Conservation (phyloP, 1,140 invertebrate genomes). For the Lucilia sericata region DNA sequence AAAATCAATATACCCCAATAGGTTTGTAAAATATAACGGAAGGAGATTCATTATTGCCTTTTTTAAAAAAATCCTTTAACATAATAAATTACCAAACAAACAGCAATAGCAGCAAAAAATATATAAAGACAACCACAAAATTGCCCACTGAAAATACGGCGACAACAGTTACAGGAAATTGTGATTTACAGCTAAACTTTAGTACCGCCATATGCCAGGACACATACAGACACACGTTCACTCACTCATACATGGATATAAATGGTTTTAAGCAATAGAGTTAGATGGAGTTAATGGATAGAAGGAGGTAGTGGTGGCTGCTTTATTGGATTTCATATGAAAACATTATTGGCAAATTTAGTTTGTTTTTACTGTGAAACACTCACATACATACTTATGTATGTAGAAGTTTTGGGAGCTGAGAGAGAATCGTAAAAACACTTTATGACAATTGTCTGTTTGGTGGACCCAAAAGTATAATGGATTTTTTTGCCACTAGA, state of each 20-base stretch:
- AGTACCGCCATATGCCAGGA: constrained; percentile 25
- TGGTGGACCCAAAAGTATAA: constrained; percentile 27
- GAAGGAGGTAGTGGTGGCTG: neutral
- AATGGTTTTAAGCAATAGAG: neutral
- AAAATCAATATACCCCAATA: neutral
- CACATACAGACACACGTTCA: neutral
- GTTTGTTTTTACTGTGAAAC: neutral
- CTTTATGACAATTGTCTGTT: constrained; percentile 15
- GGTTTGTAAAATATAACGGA: neutral
- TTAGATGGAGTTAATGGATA: neutral
- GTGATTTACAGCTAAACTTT: constrained; percentile 38
- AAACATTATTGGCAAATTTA: constrained; percentile 16
- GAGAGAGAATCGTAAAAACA: neutral
- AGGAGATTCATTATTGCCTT: constrained; percentile 18
- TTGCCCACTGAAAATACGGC: constrained; percentile 41
- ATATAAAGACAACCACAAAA: constrained; percentile 34
- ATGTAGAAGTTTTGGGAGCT: constrained; percentile 8
- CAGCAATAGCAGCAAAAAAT: neutral
- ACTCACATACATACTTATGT: neutral
- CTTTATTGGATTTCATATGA: constrained; percentile 35
- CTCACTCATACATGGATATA: neutral
- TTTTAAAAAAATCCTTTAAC: constrained; percentile 28
- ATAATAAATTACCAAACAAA: constrained; percentile 33
- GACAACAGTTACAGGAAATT: constrained; percentile 41
- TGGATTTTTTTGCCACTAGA: constrained; percentile 28